Conservation (phyloP, 2,797 vertebrate species). For the Pelodytes ibericus region DNA sequence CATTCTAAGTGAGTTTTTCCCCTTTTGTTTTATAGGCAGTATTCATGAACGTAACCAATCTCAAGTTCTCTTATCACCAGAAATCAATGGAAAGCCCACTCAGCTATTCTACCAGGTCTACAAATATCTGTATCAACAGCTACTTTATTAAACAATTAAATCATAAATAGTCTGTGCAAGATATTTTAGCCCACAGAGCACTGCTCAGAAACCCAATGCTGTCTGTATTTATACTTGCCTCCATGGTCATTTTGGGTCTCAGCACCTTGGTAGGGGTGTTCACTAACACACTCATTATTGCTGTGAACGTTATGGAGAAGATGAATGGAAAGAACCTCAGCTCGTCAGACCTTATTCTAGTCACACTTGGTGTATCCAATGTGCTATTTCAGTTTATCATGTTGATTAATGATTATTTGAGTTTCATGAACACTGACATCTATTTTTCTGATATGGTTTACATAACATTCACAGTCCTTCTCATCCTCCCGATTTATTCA, state of each 20-base stretch:
- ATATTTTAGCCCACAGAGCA: background rate
- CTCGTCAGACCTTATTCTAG: constrained; percentile 30
- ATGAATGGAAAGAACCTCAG: constrained; percentile 16
- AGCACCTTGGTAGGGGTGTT: constrained; percentile 21
- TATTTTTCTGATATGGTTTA: constrained; percentile 19
- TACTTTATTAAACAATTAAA: background rate
- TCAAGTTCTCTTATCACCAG: background rate
- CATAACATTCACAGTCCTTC: constrained; percentile 14
- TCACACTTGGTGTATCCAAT: constrained; percentile 26
- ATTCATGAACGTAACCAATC: background rate
- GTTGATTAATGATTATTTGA: constrained; percentile 31
- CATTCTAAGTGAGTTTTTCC: no score
- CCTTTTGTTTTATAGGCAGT: background rate
- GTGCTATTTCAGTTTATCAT: constrained; percentile 36
- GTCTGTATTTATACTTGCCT: constrained; percentile 29
- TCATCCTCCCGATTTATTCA: constrained; percentile 24
- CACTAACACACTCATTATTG: constrained; percentile 36
- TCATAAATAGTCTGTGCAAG: background rate
- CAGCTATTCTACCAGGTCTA: background rate
- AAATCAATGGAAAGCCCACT: background rate
- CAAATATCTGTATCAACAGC: background rate
- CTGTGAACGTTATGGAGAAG: constrained; percentile 25
- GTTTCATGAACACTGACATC: constrained; percentile 2
- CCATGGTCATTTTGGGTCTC: constrained; percentile 19
- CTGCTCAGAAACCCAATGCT: background rate